Base-by-base conservation (phyloP, 2,888 invertebrate genomes). In the Rapana venosa region DNA sequence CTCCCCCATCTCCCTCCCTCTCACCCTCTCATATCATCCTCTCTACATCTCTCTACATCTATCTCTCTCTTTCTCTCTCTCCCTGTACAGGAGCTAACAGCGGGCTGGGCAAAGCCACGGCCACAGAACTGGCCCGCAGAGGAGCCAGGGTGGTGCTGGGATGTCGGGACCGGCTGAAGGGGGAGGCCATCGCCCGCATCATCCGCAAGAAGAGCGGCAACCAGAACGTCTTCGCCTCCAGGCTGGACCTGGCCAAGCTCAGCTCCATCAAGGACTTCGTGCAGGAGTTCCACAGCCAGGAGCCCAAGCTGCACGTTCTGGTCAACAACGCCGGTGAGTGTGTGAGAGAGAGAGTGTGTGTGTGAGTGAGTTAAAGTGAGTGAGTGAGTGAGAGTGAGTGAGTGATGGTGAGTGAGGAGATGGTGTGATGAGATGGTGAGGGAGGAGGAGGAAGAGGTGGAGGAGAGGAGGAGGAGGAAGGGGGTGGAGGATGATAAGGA, bases 21-120 rank as follows among this genome's bases (percentile, higher is more conserved):
- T 79, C 30, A 22, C 32, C 32, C 61, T 58, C 35, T 58, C n/a
- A 20, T 58, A 26, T 36, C 8, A 13, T 22, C n/a, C n/a, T n/a
- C n/a, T n/a, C n/a, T n/a, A n/a, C n/a, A n/a, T n/a, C n/a, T n/a
- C n/a, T n/a, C n/a, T n/a, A n/a, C n/a, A n/a, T n/a, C n/a, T n/a
- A n/a, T n/a, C n/a, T 56, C 61, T 47, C 83, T 32, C 30, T 74
- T 35, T 74, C 58, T 81, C 88, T 81, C 81, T 32, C 88, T 56
- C 17, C 36, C 36, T 81, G 35, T 66, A 98, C 98, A 90, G 98
- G 98, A 17, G 98, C 97, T 0, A 98, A 98, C 96, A 97, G 97
- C 66, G 98, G 98, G 0, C 97, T 98, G 87, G 98, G 98, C 0
- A 97, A 97, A 93, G 98, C 98, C 96, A 97, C 98, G 0, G 97